Evolutionary conservation across 2,888 invertebrate genomes (phyloP).

Genomic region (Oscheius sp.): DNA sequence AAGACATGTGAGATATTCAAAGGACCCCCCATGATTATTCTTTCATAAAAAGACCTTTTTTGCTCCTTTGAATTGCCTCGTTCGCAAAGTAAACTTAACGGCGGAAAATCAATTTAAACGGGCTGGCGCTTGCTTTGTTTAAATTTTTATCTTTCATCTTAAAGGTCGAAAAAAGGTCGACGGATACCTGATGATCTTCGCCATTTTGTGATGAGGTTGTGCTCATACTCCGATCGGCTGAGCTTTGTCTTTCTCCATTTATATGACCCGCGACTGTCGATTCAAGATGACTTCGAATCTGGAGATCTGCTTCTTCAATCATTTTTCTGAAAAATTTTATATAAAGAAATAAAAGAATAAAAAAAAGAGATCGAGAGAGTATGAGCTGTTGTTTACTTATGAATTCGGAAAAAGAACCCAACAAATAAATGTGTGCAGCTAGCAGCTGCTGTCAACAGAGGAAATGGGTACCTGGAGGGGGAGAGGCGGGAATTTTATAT

Average conservation of each 20-base stretch:
- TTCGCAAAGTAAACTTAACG: slow-evolving; percentile 25
- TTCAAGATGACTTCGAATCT: background rate
- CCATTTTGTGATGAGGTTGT: slow-evolving; percentile 21
- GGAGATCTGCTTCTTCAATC: slow-evolving; percentile 27
- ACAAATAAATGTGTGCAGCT: background rate
- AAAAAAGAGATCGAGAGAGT: too few species aligned
- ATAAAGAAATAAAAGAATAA: background rate
- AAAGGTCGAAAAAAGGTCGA: background rate
- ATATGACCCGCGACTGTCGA: background rate
- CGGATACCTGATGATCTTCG: slow-evolving; percentile 21
- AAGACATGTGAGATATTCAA: too few species aligned
- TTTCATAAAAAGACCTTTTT: background rate
- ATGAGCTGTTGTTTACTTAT: background rate
- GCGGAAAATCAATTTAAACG: slow-evolving; percentile 25
- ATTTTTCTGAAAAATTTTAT: slow-evolving; percentile 11
- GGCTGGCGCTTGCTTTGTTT: slow-evolving; percentile 14
- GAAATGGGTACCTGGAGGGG: background rate
- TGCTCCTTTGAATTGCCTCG: background rate
- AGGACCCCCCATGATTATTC: background rate
- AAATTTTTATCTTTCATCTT: slow-evolving; percentile 30
- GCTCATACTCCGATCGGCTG: slow-evolving; percentile 24
- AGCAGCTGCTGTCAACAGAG: background rate
- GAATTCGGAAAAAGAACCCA: background rate
- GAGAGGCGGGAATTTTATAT: background rate
- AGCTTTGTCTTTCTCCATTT: slow-evolving; percentile 22